Base-by-base conservation (phyloP, 2,113 vertebrate genomes). In the Misgurnus mizolepis region DNA sequence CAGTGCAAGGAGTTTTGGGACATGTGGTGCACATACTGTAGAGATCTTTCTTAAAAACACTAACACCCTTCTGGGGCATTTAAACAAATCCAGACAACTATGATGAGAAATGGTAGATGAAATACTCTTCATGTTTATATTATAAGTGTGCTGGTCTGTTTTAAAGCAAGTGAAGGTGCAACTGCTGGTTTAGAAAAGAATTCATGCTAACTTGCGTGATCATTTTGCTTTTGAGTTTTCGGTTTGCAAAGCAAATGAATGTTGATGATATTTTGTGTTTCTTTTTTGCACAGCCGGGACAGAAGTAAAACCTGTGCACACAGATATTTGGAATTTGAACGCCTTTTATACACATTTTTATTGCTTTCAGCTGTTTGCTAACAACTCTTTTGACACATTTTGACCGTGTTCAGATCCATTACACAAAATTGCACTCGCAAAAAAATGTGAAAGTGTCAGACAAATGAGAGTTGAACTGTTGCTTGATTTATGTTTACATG, bases 181-280 rank as follows among this genome's bases (percentile, higher is more conserved):
- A 34, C 56, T 79, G 55, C 68, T 62, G 65, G 22, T 40, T 64
- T 67, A 8, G n/a, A 70, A 67, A 53, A 81, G n/a, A 34, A 27
- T 71, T 56, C 55, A 76, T 47, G 0, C 27, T 39, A 43, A 43
- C 45, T 34, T 76, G 40, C 27, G 27, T 34, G 27, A 34, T 34
- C 27, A 34, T 34, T 34, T 2, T 3, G 27, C 27, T 34, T 34
- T 34, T 34, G 27, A 34, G 27, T 34, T 34, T 34, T 34, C 27
- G 27, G 27, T 34, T 34, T 34, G 27, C 53, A 49, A 50, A 14
- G 53, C 3, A 27, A 39, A 27, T 50, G 34, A 80, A 70, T 65
- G 82, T 75, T 58, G 1, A 7, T 2, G 55, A 56, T 7, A 18
- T 17, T 56, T 56, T 5, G 0, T 50, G 11, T 12, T 34, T 34